Evolutionary conservation across 1,140 invertebrate species (phyloP).

Genomic region (Carcinoscorpius rotundicauda): DNA sequence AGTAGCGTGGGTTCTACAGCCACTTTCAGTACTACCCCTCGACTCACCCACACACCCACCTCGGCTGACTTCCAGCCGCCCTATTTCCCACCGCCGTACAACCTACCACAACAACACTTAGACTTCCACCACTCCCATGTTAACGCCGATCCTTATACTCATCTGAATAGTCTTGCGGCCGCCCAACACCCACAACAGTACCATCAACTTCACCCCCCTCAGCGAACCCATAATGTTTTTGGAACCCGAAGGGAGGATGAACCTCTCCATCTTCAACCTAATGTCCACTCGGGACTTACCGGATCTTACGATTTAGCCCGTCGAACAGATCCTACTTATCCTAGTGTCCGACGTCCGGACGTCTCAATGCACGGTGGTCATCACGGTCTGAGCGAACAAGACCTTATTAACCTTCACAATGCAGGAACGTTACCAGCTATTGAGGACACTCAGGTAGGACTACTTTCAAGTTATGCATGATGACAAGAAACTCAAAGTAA

Average conservation of each 20-base stretch:
- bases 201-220: conserved; percentile 35
- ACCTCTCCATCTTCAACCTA: conserved; percentile 36
- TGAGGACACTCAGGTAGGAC: conserved; percentile 51
- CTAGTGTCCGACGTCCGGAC: conserved; percentile 40
- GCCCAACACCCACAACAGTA: conserved; percentile 36
- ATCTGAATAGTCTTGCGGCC: conserved; percentile 47
- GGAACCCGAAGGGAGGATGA: conserved; percentile 39
- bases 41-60: conserved; percentile 39
- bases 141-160: conserved; percentile 47
- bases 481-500: no score
- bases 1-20: conserved; percentile 40
- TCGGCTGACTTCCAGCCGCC: conserved; percentile 83
- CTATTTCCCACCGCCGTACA: conserved; percentile 80
- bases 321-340: conserved; percentile 7
- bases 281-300: conserved; percentile 30
- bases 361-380: conserved; percentile 41
- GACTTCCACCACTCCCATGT: conserved; percentile 24
- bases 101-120: conserved; percentile 31
- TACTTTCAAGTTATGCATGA: no score
- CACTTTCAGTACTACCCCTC: conserved; percentile 44
- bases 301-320: conserved; percentile 19
- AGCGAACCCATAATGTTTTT: conserved; percentile 26
- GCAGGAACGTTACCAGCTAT: conserved; percentile 39
- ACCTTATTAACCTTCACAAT: conserved; percentile 39
- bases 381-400: conserved; percentile 40